Percentiles rank a stretch among this genome's conserved stretches.
Conservation (phyloP, 2,888 invertebrate genomes). For the Cyaniris semiargus region DNA sequence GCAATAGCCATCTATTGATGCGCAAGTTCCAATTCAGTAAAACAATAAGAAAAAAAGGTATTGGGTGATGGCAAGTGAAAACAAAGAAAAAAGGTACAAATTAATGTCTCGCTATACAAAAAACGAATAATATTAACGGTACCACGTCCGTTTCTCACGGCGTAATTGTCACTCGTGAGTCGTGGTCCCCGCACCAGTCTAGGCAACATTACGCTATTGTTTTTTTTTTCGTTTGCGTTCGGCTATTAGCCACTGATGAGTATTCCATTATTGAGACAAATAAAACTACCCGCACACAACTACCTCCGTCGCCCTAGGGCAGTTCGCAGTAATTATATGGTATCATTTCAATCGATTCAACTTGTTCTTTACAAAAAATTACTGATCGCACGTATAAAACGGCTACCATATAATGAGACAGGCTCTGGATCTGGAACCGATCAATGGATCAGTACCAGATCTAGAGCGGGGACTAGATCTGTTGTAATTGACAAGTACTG, state of each 20-base stretch:
- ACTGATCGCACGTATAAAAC: not conserved
- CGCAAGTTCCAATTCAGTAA: not conserved
- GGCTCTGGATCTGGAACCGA: not conserved
- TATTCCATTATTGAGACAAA: conserved; percentile 15
- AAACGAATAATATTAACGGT: conserved; percentile 50
- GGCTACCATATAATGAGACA: not conserved
- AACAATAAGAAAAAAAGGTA: not conserved
- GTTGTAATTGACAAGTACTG: conserved; percentile 16
- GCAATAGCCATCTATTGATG: not conserved
- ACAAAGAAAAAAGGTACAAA: conserved; percentile 25
- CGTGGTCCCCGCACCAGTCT: conserved; percentile 42
- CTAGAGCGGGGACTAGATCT: not conserved
- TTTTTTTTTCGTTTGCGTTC: conserved; percentile 41
- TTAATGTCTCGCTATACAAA: conserved; percentile 35
- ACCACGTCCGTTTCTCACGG: conserved; percentile 56
- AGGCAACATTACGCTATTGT: conserved; percentile 41
- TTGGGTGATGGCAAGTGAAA: not conserved
- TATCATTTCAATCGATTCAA: not conserved
- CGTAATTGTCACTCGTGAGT: conserved; percentile 46
- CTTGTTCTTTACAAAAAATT: not conserved
- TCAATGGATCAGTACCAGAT: not conserved
- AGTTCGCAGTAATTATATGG: not conserved
- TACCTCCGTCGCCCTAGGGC: not conserved
- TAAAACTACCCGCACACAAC: not conserved
- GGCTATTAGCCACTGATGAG: conserved; percentile 29